Evolutionary conservation across 2,113 vertebrate genomes (phyloP).

Genomic region (Nettapus auritus): DNA sequence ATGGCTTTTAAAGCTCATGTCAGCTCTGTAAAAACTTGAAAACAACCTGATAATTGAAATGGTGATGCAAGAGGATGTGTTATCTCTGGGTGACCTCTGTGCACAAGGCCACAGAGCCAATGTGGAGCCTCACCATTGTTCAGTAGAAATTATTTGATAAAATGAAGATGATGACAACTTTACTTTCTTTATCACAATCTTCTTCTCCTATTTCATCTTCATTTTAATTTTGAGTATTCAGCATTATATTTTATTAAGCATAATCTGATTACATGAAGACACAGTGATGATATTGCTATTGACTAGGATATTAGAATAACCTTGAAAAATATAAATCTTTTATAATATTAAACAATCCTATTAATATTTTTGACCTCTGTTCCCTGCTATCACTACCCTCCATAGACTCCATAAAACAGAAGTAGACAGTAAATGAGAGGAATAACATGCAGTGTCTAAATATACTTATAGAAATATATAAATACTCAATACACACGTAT

Average conservation of each 20-base stretch:
- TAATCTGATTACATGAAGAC: conserved; percentile 52
- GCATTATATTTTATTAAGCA: conserved; percentile 56
- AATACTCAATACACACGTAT: neutral
- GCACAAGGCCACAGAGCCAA: conserved; percentile 2
- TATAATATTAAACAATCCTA: conserved; percentile 23
- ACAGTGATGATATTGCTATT: conserved; percentile 52
- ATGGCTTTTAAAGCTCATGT: neutral
- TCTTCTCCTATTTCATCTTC: conserved; percentile 56
- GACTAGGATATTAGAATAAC: conserved; percentile 65
- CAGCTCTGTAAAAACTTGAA: neutral
- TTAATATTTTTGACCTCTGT: conserved; percentile 49
- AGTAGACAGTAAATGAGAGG: neutral
- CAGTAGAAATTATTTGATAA: conserved; percentile 52
- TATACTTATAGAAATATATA: neutral
- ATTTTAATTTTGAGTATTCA: conserved; percentile 60
- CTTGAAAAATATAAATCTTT: conserved; percentile 56
- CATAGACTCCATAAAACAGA: neutral
- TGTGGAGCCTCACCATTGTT: neutral
- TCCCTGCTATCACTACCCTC: neutral
- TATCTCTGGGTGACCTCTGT: conserved; percentile 10
- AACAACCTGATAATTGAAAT: neutral
- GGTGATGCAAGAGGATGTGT: neutral
- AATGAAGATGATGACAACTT: conserved; percentile 65
- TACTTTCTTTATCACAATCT: conserved; percentile 55
- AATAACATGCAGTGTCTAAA: neutral